Conservation (phyloP, 2,888 invertebrate species). For the Cosmia pyralina region DNA sequence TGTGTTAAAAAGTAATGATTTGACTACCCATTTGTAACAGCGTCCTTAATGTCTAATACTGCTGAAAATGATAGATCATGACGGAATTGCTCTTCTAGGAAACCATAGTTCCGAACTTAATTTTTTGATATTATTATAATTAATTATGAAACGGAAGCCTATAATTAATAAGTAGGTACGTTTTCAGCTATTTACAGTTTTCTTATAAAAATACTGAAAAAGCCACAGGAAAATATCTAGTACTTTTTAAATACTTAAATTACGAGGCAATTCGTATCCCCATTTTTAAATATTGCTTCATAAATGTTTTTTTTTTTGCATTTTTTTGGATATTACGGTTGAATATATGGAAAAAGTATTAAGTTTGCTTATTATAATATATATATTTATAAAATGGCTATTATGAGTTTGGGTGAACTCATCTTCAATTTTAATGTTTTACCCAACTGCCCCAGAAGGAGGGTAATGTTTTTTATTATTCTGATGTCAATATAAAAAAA, state of each 20-base stretch:
- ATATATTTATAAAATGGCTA: slow-evolving; percentile 40
- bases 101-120: too few relatives aligned
- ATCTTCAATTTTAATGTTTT: not conserved
- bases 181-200: slow-evolving; percentile 49
- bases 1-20: too few relatives aligned
- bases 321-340: slow-evolving; percentile 33
- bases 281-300: slow-evolving; percentile 36
- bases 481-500: not conserved
- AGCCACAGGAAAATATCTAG: slow-evolving; percentile 40
- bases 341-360: slow-evolving; percentile 41
- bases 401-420: slow-evolving; percentile 62
- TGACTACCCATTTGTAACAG: too few relatives aligned
- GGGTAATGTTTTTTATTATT: not conserved
- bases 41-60: too few relatives aligned
- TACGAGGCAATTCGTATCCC: slow-evolving; percentile 38
- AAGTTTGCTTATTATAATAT: slow-evolving; percentile 21
- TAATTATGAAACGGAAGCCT: too few relatives aligned
- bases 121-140: too few relatives aligned
- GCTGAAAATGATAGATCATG: too few relatives aligned
- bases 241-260: slow-evolving; percentile 43
- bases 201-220: slow-evolving; percentile 49
- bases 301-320: slow-evolving; percentile 32
- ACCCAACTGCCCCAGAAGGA: too few relatives aligned
- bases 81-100: too few relatives aligned
- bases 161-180: too few relatives aligned